Conservation (phyloP, 1,140 invertebrate genomes). For the Dryas iulia region DNA sequence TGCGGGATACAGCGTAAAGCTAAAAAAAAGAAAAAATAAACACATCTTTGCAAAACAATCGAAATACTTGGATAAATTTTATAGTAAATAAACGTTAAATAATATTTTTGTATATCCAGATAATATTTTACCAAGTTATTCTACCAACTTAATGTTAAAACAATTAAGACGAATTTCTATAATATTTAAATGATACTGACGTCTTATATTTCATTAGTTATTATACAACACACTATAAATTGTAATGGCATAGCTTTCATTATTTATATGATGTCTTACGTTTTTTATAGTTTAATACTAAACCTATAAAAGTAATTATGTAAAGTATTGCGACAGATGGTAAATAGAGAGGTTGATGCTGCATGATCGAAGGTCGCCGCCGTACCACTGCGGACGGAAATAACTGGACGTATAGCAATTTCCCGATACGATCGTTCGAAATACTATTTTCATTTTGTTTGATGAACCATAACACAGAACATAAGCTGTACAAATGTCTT, state of each 20-base stretch:
- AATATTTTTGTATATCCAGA: too few relatives aligned
- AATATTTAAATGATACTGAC: not conserved
- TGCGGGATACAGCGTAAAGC: too few relatives aligned
- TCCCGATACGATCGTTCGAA: slow-evolving; percentile 42
- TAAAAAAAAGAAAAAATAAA: too few relatives aligned
- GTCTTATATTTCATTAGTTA: not conserved
- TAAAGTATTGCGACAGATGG: not conserved
- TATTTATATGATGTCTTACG: not conserved
- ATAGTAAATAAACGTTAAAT: too few relatives aligned
- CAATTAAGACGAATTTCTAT: not conserved
- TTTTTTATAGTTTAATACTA: not conserved
- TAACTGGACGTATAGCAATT: slow-evolving; percentile 63
- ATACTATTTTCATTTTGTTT: slow-evolving; percentile 2
- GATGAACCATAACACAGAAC: not conserved
- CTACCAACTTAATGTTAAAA: too few relatives aligned
- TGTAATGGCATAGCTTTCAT: not conserved
- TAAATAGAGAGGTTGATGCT: slow-evolving; percentile 25
- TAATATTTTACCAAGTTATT: too few relatives aligned
- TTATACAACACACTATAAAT: not conserved
- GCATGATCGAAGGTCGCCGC: slow-evolving; percentile 57
- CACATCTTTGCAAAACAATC: too few relatives aligned
- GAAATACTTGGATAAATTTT: too few relatives aligned
- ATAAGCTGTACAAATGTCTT: not conserved
- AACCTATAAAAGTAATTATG: not conserved
- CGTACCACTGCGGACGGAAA: slow-evolving; percentile 55